Base-by-base conservation (phyloP, 2,113 vertebrate genomes). In the Lagopus muta region DNA sequence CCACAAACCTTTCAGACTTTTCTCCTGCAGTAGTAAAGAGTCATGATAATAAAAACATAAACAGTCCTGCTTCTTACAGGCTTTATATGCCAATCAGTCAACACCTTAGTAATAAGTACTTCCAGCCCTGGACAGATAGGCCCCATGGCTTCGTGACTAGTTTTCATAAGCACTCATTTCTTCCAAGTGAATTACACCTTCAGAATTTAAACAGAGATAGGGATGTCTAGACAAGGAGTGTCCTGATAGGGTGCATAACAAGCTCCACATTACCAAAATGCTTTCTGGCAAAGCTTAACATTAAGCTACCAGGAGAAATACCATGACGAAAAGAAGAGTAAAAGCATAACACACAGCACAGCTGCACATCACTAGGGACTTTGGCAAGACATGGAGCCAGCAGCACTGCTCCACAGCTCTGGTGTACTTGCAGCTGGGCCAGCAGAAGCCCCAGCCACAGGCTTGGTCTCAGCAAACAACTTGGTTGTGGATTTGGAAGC, bases 191-290 rank as follows among this genome's bases (percentile, higher is more conserved):
- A 72, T 93, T 96, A 89, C 14, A 80, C n/a, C 32, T 66, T 70
- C 70, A 79, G 81, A 34, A 93, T 65, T 69, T 89, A 82, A 92
- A 85, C 27, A n/a, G 60, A 91, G 85, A 86, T 8, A 83, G 73
- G 88, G 34, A 18, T 38, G 86, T 96, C 96, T 94, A 95, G 95
- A 96, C 92, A 52, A 86, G 92, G 86, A 94, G 88, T 50, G 82
- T 61, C 82, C 82, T 82, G 69, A 7, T 47, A 81, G 14, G 13
- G 47, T 83, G 86, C 0, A 3, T 75, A 83, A 96, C 43, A 0
- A 0, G 34, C 38, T 77, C 47, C 36, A 78, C 1, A 0, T 82
- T 80, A 94, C 57, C 52, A 71, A 86, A 38, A 92, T 0, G 0
- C 28, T 93, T 79, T 57, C 55, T 94, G 65, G 73, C 34, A 92